Evolutionary conservation across 1,140 invertebrate genomes (phyloP), one percentile per base, ranked within the genome.

Genomic region (Drosophila bocqueti): DNA sequence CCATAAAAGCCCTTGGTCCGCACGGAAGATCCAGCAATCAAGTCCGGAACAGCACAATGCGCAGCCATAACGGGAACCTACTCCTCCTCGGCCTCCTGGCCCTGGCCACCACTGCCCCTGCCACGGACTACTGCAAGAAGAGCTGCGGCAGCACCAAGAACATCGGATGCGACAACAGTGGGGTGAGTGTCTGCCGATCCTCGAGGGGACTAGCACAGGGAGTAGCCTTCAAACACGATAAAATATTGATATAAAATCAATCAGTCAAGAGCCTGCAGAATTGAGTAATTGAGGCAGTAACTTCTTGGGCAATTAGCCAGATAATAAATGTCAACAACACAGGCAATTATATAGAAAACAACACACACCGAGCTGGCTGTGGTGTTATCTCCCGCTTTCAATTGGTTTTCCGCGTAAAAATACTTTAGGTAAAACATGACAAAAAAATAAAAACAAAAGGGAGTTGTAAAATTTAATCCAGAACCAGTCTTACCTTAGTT

Each of bases 91-190:
- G 54, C 13, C 34, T 46, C 11, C 11, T 80, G 15, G 59, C 42
- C 1, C 10, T 85, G 43, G 38, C 62, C 10, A 49, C 83, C 21
- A 31, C 26, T 9, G 67, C 36, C 46, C 31, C 24, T 2, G 86
- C 52, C 47, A 83, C 77, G 11, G 80, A 91, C 34, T 91, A 91
- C 45, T 87, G 83, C 62, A 36, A 76, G 40, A 74, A 74, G 49
- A 81, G 40, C 49, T 91, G 87, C 45, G 57, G 60, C 31, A 16
- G 4, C 26, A 74, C 42, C 15, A 13, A 60, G 34, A 83, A 91
- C 46, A 74, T 91, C 43, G 87, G 89, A n/a, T 91, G 87, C 58
- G 45, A 79, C 15, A 91, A 84, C 47, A 58, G n/a, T 21, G 86
- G 87, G 34, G 86, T 91, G 38, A 74, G 85, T 78, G 11, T 18